Evolutionary conservation across 2,113 vertebrate genomes (phyloP).

Genomic region (Seriola quinqueradiata): DNA sequence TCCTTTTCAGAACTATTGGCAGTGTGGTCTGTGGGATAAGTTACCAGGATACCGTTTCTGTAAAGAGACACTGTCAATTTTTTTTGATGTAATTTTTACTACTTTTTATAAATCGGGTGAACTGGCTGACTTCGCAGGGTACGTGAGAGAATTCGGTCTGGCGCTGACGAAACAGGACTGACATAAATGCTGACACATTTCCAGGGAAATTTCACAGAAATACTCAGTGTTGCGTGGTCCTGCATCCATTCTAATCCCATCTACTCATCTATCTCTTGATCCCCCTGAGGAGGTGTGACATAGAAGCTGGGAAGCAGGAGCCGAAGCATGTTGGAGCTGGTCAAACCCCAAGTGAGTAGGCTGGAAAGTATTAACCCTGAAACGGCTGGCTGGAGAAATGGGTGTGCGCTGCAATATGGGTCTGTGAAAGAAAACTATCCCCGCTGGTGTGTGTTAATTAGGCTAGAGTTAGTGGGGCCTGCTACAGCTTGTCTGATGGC

Average conservation of each 20-base stretch:
- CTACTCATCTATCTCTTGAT: constrained; percentile 48
- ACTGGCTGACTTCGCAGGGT: constrained; percentile 1
- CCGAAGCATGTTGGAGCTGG: constrained; percentile 74
- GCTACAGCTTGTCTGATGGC: constrained; percentile 80
- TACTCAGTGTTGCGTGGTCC: constrained; percentile 5
- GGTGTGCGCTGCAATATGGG: constrained; percentile 20
- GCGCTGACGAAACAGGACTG: constrained; percentile 4
- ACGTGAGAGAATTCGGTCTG: background rate
- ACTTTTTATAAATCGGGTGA: background rate
- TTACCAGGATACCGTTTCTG: background rate
- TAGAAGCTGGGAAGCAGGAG: constrained; percentile 39
- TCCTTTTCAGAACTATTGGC: background rate
- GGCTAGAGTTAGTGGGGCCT: constrained; percentile 73
- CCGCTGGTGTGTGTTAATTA: constrained; percentile 81
- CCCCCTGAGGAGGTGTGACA: constrained; percentile 52
- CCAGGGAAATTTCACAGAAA: background rate
- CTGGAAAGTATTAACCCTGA: constrained; percentile 77
- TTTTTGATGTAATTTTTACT: background rate
- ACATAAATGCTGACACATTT: background rate
- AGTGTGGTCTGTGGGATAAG: background rate
- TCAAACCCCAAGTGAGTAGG: constrained; percentile 62
- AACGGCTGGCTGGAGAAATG: constrained; percentile 49
- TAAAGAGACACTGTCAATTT: background rate
- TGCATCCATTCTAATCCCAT: constrained; percentile 38
- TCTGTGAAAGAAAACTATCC: constrained; percentile 68